Percentiles rank a stretch among this genome's conserved stretches.
These are phyloP conservation scores for Oreocharis arfaki DNA, from an alignment of 2,113 vertebrate species.

Conservation along the genomic window DNA sequence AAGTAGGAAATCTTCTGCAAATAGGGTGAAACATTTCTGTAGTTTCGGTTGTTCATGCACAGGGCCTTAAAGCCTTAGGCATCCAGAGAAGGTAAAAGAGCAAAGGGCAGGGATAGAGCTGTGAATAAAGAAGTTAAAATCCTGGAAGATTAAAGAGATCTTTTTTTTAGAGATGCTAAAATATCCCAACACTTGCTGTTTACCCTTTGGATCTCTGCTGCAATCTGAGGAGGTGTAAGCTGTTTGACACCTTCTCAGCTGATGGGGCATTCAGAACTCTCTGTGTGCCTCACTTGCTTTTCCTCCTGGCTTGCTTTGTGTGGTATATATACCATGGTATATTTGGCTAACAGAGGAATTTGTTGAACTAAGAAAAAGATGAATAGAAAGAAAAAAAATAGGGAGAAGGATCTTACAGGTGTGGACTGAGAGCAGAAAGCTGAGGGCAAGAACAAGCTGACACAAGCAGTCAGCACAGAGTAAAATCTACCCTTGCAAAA, in stretches of 20 bases:
- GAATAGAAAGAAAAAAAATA: background rate
- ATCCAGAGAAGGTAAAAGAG: background rate
- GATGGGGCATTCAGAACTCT: background rate
- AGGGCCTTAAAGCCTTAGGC: background rate
- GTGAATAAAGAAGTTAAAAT: background rate
- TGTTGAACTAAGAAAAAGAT: background rate
- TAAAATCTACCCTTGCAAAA: background rate
- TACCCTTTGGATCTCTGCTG: background rate
- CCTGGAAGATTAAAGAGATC: background rate
- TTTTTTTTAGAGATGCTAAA: background rate
- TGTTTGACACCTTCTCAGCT: background rate
- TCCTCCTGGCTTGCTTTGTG: background rate
- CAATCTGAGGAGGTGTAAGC: background rate
- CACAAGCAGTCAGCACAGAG: background rate
- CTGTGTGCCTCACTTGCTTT: background rate
- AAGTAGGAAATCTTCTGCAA: background rate
- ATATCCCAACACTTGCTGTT: background rate
- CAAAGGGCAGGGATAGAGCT: background rate
- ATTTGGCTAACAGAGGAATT: background rate
- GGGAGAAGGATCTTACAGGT: background rate
- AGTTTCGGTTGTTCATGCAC: background rate
- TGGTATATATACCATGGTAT: background rate
- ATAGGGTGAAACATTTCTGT: background rate
- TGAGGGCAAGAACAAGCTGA: background rate
- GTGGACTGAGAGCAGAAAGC: background rate